Percentiles rank a stretch among this genome's conserved stretches.
These are phyloP conservation scores for Melinaea marsaeus DNA, from an alignment of 2,888 invertebrate genomes.

Conservation along the genomic window DNA sequence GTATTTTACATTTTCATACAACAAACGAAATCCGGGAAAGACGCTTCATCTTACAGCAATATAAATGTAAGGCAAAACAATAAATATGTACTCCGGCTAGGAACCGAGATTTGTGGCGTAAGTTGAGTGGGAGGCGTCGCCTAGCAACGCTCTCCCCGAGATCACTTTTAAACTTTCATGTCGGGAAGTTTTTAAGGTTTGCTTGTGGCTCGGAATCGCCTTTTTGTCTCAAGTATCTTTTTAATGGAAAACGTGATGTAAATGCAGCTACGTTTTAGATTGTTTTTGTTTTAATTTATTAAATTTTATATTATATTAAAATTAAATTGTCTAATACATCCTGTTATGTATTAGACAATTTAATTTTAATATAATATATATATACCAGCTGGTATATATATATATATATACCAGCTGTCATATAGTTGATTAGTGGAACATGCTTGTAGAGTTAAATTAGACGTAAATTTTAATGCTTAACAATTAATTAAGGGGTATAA, in stretches of 20 bases:
- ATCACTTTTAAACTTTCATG: slow-evolving; percentile 79
- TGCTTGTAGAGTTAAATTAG: too few relatives aligned
- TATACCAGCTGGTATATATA: too few relatives aligned
- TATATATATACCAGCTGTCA: too few relatives aligned
- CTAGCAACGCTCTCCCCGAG: slow-evolving; percentile 60
- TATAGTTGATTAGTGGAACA: too few relatives aligned
- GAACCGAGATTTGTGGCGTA: slow-evolving; percentile 71
- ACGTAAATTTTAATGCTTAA: too few relatives aligned
- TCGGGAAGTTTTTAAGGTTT: slow-evolving; percentile 76
- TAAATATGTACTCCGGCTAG: slow-evolving; percentile 63
- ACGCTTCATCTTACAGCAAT: slow-evolving; percentile 17
- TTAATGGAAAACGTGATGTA: slow-evolving; percentile 48
- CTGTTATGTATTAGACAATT: too few relatives aligned
- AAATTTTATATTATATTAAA: too few relatives aligned
- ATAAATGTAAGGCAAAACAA: slow-evolving; percentile 60
- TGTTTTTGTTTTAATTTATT: slow-evolving; percentile 6
- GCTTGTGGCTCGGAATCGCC: slow-evolving; percentile 69
- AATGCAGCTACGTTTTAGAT: slow-evolving; percentile 7
- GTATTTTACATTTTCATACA: not conserved
- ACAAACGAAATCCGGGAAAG: not conserved
- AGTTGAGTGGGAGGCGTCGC: slow-evolving; percentile 67
- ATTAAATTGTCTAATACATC: too few relatives aligned
- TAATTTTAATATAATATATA: too few relatives aligned
- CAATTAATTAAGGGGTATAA: too few relatives aligned
- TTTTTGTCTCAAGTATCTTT: slow-evolving; percentile 68